Evolutionary conservation across 2,113 vertebrate genomes (phyloP).

Genomic region (Clinocottus analis): DNA sequence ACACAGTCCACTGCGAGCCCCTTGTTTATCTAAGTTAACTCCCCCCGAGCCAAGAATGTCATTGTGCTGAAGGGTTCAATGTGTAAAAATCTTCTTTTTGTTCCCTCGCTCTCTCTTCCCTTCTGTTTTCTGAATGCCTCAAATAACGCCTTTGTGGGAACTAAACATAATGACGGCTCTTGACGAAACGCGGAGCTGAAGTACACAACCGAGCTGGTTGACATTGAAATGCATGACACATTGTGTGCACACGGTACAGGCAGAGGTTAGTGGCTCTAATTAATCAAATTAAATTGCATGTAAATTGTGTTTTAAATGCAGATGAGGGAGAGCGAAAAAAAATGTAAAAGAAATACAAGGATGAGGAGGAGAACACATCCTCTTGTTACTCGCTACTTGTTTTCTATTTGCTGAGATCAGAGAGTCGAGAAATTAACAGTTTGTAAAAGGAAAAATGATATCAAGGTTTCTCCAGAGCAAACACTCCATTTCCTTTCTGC

Average conservation of each 20-base stretch:
- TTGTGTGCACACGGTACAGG: slow-evolving; percentile 66
- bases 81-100: slow-evolving; percentile 16
- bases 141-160: slow-evolving; percentile 28
- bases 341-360: slow-evolving; percentile 38
- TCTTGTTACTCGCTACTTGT: slow-evolving; percentile 49
- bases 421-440: slow-evolving; percentile 19
- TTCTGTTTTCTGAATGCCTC: neutral
- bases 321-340: slow-evolving; percentile 51
- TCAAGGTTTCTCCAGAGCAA: slow-evolving; percentile 9
- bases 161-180: slow-evolving; percentile 27
- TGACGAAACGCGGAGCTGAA: slow-evolving; percentile 55
- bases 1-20: neutral
- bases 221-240: slow-evolving; percentile 79
- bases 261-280: slow-evolving; percentile 81
- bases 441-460: slow-evolving; percentile 21
- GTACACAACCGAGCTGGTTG: slow-evolving; percentile 66
- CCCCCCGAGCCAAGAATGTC: slow-evolving; percentile 6
- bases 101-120: too few species aligned
- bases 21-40: slow-evolving; percentile 35
- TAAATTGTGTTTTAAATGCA: slow-evolving; percentile 81
- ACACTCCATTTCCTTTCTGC: neutral
- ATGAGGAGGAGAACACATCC: slow-evolving; percentile 33
- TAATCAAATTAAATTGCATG: slow-evolving; percentile 83
- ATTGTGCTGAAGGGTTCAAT: slow-evolving; percentile 22
- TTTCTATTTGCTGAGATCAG: slow-evolving; percentile 50